Percentiles rank a stretch among this genome's conserved stretches.
Conservation (phyloP, 2,113 vertebrate genomes). For the Tachuris rubrigastra region DNA sequence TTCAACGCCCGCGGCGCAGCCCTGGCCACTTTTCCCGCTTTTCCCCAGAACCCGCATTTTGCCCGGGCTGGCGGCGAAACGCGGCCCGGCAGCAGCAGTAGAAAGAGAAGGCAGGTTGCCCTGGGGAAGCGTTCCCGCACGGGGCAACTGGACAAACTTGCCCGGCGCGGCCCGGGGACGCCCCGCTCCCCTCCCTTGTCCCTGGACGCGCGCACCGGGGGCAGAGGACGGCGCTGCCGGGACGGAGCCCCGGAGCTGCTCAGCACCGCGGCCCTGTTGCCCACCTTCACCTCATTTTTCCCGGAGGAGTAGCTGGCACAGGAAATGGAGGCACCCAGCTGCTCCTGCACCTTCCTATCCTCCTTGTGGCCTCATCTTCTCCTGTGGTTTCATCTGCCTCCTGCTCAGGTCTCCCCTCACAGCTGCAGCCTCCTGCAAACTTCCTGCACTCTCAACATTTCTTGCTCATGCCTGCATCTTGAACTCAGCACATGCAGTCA, state of each 20-base stretch:
- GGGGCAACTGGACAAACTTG: not conserved
- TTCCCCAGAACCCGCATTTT: not conserved
- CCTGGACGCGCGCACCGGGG: not conserved
- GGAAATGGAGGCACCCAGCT: not conserved
- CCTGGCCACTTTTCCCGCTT: not conserved
- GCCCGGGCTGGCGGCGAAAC: not conserved
- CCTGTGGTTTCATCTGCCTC: not conserved
- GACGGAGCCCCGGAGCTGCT: not conserved
- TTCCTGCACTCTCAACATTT: not conserved
- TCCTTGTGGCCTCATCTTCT: not conserved
- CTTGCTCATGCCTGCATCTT: not conserved
- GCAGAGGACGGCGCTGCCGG: not conserved
- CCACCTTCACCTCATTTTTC: not conserved
- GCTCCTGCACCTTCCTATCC: not conserved
- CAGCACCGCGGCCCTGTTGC: not conserved
- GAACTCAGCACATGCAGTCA: accelerated
- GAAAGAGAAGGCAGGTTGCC: not conserved
- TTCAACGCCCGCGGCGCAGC: not conserved
- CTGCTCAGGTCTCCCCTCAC: not conserved
- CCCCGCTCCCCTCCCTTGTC: not conserved
- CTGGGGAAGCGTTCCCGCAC: not conserved
- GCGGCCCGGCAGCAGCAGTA: not conserved
- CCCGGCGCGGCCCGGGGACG: not conserved
- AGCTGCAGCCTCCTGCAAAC: not conserved
- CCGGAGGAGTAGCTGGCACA: not conserved